These are phyloP conservation scores for Mohoua ochrocephala DNA, from an alignment of 2,113 vertebrate genomes.

Conservation along the genomic window DNA sequence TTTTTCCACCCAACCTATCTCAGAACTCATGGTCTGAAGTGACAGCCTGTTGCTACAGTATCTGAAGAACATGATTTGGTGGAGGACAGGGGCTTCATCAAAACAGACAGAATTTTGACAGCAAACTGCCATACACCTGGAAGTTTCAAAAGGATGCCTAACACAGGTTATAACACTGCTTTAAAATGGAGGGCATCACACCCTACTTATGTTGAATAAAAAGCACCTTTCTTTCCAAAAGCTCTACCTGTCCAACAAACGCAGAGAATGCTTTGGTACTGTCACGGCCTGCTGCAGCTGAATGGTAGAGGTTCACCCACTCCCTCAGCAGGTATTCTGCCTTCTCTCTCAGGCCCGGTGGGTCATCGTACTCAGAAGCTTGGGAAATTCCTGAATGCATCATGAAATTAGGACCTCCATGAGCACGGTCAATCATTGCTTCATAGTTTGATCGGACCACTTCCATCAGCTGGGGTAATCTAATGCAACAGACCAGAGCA, in stretches of 20 bases:
- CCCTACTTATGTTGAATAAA: conserved; percentile 79
- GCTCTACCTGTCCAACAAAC: conserved; percentile 98
- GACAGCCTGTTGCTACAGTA: neutral
- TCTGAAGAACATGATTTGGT: neutral
- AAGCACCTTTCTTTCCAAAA: conserved; percentile 85
- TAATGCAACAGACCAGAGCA: conserved; percentile 61
- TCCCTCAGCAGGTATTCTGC: conserved; percentile 96
- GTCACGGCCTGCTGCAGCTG: conserved; percentile 94
- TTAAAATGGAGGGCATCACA: conserved; percentile 66
- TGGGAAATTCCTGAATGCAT: conserved; percentile 99
- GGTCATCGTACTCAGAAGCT: conserved; percentile 97
- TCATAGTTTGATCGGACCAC: conserved; percentile 98
- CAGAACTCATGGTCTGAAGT: neutral
- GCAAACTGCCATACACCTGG: neutral
- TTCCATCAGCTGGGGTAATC: conserved; percentile 97
- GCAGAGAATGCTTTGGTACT: conserved; percentile 99
- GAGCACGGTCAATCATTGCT: conserved; percentile 98
- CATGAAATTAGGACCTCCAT: conserved; percentile 98
- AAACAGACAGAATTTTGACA: neutral
- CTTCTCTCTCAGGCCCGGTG: conserved; percentile 95
- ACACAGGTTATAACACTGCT: conserved; percentile 56
- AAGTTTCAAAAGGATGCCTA: conserved; percentile 23
- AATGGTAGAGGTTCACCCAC: conserved; percentile 99
- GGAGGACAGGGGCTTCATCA: neutral
- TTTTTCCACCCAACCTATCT: neutral